Percentiles rank a stretch among this genome's conserved stretches.
phyloP scores from a whole-genome alignment of 1,140 invertebrate genomes.

The Leptonema lineaticorne region DNA sequence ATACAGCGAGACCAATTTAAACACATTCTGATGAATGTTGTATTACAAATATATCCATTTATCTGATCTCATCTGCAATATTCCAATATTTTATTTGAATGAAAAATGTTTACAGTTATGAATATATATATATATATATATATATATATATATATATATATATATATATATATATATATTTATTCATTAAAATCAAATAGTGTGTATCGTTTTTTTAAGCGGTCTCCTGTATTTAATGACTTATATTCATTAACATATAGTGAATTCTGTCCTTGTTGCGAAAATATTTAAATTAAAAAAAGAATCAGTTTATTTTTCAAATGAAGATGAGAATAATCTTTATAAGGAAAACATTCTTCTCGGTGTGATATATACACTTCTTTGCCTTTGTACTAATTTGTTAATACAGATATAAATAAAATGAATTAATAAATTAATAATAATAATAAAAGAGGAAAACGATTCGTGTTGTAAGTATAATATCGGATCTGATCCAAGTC shows the following conservation, averaged over 20 bases:
- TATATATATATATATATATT: no score
- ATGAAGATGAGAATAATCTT: background rate
- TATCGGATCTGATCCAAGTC: background rate
- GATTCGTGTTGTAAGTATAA: background rate
- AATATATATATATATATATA: background rate
- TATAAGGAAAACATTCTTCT: background rate
- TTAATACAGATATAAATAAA: background rate
- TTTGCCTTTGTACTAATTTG: conserved; percentile 9
- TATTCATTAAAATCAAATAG: no score
- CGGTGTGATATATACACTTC: background rate
- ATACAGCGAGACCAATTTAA: conserved; percentile 3
- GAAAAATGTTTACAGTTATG: background rate
- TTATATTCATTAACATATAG: no score
- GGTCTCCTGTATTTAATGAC: no score
- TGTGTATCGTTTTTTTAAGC: no score
- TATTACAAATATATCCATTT: background rate
- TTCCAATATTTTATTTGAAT: no score
- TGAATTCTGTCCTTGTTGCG: background rate
- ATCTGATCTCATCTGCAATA: no score
- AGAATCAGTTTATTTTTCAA: conserved; percentile 3
- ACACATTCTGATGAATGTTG: background rate
- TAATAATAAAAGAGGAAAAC: background rate
- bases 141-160: background rate
- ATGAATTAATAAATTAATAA: background rate
- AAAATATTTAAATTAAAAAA: background rate